phyloP scores from a whole-genome alignment of 2,888 invertebrate genomes.

The Drosophila leonis region DNA sequence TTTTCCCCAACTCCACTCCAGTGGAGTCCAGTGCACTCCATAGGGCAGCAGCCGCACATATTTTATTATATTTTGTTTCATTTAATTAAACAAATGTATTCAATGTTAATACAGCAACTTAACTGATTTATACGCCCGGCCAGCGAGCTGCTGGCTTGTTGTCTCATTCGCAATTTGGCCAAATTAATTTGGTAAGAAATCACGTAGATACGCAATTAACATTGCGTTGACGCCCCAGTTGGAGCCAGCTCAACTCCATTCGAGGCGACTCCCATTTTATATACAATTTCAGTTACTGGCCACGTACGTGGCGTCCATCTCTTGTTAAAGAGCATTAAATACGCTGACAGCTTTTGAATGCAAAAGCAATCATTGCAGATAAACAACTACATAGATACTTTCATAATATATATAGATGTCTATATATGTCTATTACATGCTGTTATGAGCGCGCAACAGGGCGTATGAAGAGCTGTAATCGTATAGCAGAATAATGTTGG shows the following conservation, averaged over 20 bases:
- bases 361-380: slow-evolving; percentile 30
- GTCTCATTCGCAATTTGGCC: slow-evolving; percentile 74
- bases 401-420: neutral
- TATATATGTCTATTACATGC: slow-evolving; percentile 29
- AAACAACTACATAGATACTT: slow-evolving; percentile 26
- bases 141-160: slow-evolving; percentile 11
- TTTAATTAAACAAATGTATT: slow-evolving; percentile 81
- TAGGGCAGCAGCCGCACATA: slow-evolving; percentile 24
- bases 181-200: slow-evolving; percentile 84
- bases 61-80: slow-evolving; percentile 64
- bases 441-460: slow-evolving; percentile 32
- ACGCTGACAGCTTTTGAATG: slow-evolving; percentile 75
- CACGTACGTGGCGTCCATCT: slow-evolving; percentile 70
- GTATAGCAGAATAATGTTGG: neutral
- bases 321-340: slow-evolving; percentile 71
- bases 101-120: slow-evolving; percentile 80
- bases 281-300: slow-evolving; percentile 57
- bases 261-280: slow-evolving; percentile 23
- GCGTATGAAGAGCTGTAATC: slow-evolving; percentile 6
- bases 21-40: neutral
- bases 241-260: slow-evolving; percentile 6
- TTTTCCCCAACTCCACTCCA: slow-evolving; percentile 30
- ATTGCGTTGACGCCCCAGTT: slow-evolving; percentile 60
- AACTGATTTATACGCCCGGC: slow-evolving; percentile 68
- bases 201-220: slow-evolving; percentile 84